These are phyloP conservation scores for Dermatemys mawii DNA, from an alignment of 2,113 vertebrate species.

Conservation along the genomic window DNA sequence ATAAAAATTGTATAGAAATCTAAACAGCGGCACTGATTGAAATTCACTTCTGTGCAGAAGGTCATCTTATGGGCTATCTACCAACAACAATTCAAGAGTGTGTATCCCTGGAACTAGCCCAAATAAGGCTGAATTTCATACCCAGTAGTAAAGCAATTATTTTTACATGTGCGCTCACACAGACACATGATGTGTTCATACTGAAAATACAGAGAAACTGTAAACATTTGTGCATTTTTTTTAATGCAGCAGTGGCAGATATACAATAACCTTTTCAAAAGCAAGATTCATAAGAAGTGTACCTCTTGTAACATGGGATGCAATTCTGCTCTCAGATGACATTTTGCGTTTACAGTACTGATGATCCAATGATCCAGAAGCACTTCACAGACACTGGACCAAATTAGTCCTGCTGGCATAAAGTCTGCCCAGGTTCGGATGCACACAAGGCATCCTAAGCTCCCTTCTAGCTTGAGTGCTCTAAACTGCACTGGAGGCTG, in stretches of 20 bases:
- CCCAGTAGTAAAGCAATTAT: background rate
- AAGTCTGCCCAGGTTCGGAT: background rate
- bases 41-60: background rate
- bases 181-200: background rate
- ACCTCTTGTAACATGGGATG: background rate
- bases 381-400: background rate
- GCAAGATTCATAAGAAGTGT: background rate
- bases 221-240: background rate
- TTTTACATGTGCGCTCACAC: background rate
- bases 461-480: background rate
- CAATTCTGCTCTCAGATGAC: background rate
- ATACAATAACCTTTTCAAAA: background rate
- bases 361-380: background rate
- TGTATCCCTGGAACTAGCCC: background rate
- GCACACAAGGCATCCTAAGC: rapidly evolving
- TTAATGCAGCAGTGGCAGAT: background rate
- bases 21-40: background rate
- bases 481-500: background rate
- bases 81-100: background rate
- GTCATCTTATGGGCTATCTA: background rate
- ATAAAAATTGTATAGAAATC: background rate
- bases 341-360: background rate
- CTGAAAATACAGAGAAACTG: background rate
- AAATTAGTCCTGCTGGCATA: background rate
- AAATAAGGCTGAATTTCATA: background rate